A percentile compares a stretch with the other conserved stretches of the same genome.
phyloP scores from a whole-genome alignment of 2,888 invertebrate species.

The Tyria jacobaeae region DNA sequence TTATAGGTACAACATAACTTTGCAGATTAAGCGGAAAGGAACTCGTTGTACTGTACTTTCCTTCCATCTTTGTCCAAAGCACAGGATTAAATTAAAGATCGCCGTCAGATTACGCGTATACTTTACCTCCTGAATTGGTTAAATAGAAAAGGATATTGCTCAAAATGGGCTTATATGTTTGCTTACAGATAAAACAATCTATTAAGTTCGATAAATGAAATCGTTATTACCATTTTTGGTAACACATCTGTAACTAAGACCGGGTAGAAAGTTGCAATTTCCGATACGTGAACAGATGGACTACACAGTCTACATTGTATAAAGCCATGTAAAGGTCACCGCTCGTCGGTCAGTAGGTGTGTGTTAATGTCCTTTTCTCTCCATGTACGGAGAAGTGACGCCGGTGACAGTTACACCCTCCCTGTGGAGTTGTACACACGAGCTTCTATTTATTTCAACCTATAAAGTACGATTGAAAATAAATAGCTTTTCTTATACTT shows the following conservation, averaged over 20 bases:
- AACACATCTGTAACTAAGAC: conserved; percentile 8
- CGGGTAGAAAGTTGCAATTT: conserved; percentile 16
- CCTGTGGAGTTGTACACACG: conserved; percentile 16
- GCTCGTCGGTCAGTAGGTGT: conserved; percentile 60
- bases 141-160: neutral
- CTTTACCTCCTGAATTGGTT: neutral
- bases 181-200: neutral
- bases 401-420: conserved; percentile 45
- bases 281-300: conserved; percentile 17
- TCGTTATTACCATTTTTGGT: conserved; percentile 1
- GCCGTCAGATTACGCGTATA: neutral
- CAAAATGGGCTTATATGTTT: neutral
- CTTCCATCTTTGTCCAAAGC: neutral
- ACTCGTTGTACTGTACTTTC: neutral
- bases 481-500: neutral
- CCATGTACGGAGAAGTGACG: conserved; percentile 69
- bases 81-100: neutral
- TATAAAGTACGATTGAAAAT: neutral
- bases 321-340: conserved; percentile 56
- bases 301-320: conserved; percentile 8
- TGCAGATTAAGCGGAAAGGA: too few species aligned
- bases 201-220: neutral
- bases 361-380: conserved; percentile 69
- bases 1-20: too few species aligned
- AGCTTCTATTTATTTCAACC: conserved; percentile 3